A percentile compares a stretch with the other conserved stretches of the same genome.
Conservation (phyloP, 2,888 invertebrate genomes). For the Volucella zonaria region DNA sequence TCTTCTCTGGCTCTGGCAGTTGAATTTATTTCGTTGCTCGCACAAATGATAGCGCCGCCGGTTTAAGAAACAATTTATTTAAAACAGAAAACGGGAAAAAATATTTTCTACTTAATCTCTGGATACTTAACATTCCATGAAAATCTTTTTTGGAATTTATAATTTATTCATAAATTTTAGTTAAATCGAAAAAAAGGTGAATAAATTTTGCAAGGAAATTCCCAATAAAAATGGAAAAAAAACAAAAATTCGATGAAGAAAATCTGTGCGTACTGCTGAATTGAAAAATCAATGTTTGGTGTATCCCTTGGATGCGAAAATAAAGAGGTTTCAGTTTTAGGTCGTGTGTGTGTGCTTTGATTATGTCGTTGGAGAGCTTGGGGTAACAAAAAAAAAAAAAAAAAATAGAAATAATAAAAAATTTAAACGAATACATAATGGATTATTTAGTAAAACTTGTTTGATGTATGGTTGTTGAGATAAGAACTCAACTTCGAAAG, state of each 20-base stretch:
- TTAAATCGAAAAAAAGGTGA: constrained; percentile 11
- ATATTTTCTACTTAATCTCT: not conserved
- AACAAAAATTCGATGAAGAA: constrained; percentile 3
- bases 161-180: constrained; percentile 18
- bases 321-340: not conserved
- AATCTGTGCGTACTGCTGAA: constrained; percentile 58
- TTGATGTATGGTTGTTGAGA: constrained; percentile 50
- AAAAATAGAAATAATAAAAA: not conserved
- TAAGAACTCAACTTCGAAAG: constrained; percentile 40
- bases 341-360: constrained; percentile 33
- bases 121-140: constrained; percentile 36
- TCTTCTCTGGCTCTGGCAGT: constrained; percentile 71
- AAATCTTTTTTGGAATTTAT: constrained; percentile 31
- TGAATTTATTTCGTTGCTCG: constrained; percentile 66
- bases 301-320: constrained; percentile 60
- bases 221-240: not conserved
- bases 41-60: constrained; percentile 68
- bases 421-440: constrained; percentile 30
- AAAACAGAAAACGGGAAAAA: too few species aligned
- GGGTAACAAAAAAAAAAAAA: not conserved
- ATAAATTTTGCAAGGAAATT: constrained; percentile 1
- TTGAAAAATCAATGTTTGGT: constrained; percentile 67
- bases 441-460: constrained; percentile 31
- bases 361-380: constrained; percentile 14
- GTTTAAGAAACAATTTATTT: constrained; percentile 67